phyloP scores from a whole-genome alignment of 2,113 vertebrate genomes.

The Vimba vimba region DNA sequence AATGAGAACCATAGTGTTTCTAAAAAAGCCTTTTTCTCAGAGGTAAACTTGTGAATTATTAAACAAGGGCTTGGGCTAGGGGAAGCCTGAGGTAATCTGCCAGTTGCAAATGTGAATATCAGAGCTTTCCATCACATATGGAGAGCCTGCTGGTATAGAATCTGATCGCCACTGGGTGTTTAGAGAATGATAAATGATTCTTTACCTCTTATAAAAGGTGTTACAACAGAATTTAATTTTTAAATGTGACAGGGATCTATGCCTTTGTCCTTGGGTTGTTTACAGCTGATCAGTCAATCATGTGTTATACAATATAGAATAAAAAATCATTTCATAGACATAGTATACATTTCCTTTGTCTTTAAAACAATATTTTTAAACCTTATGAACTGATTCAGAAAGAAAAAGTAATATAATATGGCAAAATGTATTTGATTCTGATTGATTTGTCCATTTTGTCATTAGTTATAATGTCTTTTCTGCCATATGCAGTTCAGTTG shows the following conservation, averaged over 20 bases:
- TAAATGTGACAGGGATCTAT: slow-evolving; percentile 3
- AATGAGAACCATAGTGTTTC: background rate
- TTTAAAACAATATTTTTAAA: background rate
- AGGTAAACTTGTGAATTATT: slow-evolving; percentile 60
- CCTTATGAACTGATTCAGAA: no score
- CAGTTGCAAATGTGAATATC: slow-evolving; percentile 45
- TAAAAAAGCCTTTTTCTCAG: slow-evolving; percentile 43
- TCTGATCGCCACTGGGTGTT: slow-evolving; percentile 46
- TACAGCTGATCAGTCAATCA: background rate
- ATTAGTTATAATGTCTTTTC: background rate
- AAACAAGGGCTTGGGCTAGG: slow-evolving; percentile 40
- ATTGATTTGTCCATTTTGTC: background rate
- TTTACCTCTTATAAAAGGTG: background rate
- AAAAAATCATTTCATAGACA: background rate
- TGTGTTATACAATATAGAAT: background rate
- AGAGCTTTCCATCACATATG: slow-evolving; percentile 50
- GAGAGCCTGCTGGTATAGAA: slow-evolving; percentile 12
- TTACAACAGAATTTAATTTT: background rate
- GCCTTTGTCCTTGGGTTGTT: background rate
- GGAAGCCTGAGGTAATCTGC: slow-evolving; percentile 37
- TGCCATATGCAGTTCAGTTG: background rate
- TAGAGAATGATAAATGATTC: slow-evolving; percentile 5
- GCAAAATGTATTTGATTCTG: no score
- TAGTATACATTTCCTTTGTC: background rate
- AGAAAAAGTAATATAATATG: no score